A percentile compares a stretch with the other conserved stretches of the same genome.
phyloP scores from a whole-genome alignment of 2,888 invertebrate species.

The Ditula angustiorana region DNA sequence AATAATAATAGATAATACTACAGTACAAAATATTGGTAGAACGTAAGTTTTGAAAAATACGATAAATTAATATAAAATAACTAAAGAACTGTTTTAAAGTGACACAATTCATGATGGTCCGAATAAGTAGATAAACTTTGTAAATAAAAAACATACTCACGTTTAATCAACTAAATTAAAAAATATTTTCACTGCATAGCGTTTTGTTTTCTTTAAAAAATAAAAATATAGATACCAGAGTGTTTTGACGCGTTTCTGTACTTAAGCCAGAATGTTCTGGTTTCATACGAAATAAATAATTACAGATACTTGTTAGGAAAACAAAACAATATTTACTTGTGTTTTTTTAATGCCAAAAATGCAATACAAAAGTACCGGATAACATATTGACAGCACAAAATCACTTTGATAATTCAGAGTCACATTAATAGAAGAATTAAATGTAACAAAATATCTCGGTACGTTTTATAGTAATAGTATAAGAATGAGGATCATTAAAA shows the following conservation, averaged over 20 bases:
- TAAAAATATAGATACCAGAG: background rate
- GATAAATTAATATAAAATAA: background rate
- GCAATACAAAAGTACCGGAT: background rate
- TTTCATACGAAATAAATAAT: too few species aligned
- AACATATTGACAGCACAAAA: background rate
- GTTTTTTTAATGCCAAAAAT: too few species aligned
- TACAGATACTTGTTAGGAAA: background rate
- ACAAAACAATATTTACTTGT: background rate
- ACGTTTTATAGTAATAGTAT: conserved; percentile 4
- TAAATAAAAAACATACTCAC: background rate
- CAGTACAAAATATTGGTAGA: conserved; percentile 40
- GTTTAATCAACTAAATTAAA: background rate
- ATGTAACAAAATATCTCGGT: background rate
- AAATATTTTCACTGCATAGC: background rate
- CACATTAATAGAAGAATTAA: background rate
- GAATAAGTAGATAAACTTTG: background rate
- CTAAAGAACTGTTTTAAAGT: background rate
- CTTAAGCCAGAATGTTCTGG: too few species aligned
- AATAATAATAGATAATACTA: conserved; percentile 22
- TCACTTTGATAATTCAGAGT: background rate
- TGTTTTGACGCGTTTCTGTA: too few species aligned
- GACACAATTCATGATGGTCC: background rate
- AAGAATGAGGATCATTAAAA: conserved; percentile 22
- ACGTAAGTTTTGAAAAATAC: conserved; percentile 28
- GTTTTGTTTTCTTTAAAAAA: background rate